Base-by-base conservation (phyloP, 2,888 invertebrate species). In the Deilephila porcellus region DNA sequence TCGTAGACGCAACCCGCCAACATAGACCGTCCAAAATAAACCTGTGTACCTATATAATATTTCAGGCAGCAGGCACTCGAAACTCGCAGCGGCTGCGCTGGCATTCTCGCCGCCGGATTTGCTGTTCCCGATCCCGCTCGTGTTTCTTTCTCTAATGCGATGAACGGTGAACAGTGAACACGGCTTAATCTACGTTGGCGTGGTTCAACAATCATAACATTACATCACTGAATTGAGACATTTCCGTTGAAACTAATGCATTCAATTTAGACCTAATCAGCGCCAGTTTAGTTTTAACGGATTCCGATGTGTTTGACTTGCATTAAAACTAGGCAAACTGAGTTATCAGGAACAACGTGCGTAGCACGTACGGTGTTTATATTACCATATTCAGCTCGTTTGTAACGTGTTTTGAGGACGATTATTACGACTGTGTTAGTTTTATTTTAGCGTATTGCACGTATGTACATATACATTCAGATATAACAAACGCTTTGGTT, bases 1-100 rank as follows among this genome's bases (percentile, higher is more conserved):
- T 83, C 80, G 85, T 87, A 89, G 88, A 89, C 89, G 89, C 86
- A 89, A 85, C 83, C 86, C 90, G 89, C 91, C 88, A 93, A 91
- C 92, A 88, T 90, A 88, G 83, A 81, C 79, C 81, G 87, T 90
- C 90, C 80, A 88, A 93, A 93, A 93, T 93, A 93, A 93, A 90
- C 91, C 83, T 81, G 82, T 81, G 81, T 85, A 83, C 85, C 86
- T 89, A 87, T 87, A 88, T 85, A 87, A 89, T 87, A 89, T 91
- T 90, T 89, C 86, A 89, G 85, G 84, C 82, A 85, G 86, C 86
- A 86, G 86, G 85, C 85, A 87, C 84, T 83, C 81, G 83, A 82
- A 82, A 81, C 80, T 80, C 77, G 81, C 81, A 74, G 83, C 80
- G 79, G 79, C 81, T 78, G 79, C 60, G 83, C 78, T 83, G 83